A percentile compares a stretch with the other conserved stretches of the same genome.
Conservation (phyloP, 2,113 vertebrate genomes). For the Toxostoma redivivum region DNA sequence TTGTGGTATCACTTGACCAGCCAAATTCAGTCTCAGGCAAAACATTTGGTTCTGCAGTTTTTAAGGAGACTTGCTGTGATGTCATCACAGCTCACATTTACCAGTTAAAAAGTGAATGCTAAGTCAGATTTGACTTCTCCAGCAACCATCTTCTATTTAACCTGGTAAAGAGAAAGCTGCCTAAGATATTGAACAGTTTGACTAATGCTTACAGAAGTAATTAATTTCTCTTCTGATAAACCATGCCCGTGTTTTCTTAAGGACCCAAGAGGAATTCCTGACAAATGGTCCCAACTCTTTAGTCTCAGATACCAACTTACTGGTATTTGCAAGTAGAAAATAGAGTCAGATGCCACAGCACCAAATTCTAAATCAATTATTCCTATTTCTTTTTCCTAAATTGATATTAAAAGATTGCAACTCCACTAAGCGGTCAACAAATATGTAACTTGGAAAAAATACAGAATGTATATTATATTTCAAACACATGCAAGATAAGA, state of each 20-base stretch:
- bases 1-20: not conserved
- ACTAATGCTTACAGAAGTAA: not conserved
- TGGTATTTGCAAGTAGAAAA: not conserved
- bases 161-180: not conserved
- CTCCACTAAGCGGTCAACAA: not conserved
- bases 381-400: not conserved
- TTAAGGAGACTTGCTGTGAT: not conserved
- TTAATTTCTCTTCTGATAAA: constrained; percentile 2
- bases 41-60: not conserved
- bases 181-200: not conserved
- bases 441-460: not conserved
- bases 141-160: not conserved
- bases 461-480: not conserved
- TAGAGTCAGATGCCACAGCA: not conserved
- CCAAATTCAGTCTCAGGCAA: not conserved
- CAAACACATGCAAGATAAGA: not conserved
- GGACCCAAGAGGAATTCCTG: not conserved
- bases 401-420: not conserved
- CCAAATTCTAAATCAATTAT: not conserved
- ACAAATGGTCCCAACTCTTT: not conserved
- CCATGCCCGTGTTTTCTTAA: not conserved
- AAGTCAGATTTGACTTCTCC: not conserved
- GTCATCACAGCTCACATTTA: not conserved
- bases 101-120: not conserved
- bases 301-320: not conserved